Conservation (phyloP, 53 echinoderm and acorn worm genomes). For the Luidia sarsii region DNA sequence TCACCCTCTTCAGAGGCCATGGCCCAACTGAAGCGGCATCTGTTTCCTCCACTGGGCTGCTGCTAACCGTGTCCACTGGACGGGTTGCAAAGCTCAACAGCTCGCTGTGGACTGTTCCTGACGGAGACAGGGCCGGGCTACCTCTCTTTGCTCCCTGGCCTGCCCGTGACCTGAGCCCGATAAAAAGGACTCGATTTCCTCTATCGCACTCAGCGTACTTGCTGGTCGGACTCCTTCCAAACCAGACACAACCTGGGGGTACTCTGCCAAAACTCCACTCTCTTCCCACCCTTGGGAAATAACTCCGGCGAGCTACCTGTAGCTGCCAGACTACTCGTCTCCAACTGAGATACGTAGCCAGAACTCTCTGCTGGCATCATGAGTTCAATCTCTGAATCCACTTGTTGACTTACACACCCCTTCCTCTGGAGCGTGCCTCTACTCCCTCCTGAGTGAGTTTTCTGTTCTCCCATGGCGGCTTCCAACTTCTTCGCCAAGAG, state of each 20-base stretch:
- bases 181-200: not conserved
- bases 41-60: not conserved
- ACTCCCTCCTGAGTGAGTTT: not conserved
- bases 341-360: not conserved
- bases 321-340: not conserved
- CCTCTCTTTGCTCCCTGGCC: not conserved
- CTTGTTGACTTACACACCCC: not conserved
- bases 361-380: not conserved
- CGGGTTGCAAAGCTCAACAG: slow-evolving; percentile 17
- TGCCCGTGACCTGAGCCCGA: not conserved
- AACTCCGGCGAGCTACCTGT: not conserved
- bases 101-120: not conserved
- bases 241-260: not conserved
- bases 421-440: not conserved
- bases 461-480: not conserved
- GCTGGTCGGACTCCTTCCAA: not conserved
- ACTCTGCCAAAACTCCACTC: not conserved
- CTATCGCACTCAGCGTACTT: not conserved
- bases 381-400: not conserved
- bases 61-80: not conserved
- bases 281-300: not conserved
- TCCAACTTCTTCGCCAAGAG: not conserved
- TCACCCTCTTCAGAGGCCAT: not conserved
- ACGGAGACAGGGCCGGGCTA: not conserved
- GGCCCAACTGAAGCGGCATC: not conserved